Evolutionary conservation across 2,888 invertebrate genomes (phyloP).

Genomic region (Trachelus stipa): DNA sequence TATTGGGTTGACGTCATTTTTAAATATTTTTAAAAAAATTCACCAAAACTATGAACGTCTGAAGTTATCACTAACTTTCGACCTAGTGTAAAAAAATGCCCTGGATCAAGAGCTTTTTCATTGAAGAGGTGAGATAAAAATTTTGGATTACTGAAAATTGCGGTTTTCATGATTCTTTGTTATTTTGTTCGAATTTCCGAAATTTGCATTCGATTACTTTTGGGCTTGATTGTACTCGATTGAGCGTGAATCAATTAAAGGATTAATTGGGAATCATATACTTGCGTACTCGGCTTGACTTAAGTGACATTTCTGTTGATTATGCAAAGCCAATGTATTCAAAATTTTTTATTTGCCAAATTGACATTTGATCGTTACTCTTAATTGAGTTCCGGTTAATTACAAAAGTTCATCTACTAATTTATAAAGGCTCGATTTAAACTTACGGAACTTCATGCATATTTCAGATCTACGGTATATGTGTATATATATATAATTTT

Average conservation of each 20-base stretch:
- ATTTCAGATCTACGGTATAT: not conserved
- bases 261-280: not conserved
- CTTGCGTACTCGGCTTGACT: not conserved
- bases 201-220: not conserved
- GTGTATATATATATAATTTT: not conserved
- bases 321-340: not conserved
- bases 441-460: not conserved
- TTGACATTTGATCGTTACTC: not conserved
- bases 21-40: no score
- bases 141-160: no score
- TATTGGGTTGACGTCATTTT: no score
- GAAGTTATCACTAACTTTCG: no score
- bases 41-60: no score
- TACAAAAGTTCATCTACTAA: not conserved
- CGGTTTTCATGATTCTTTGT: no score
- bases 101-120: no score
- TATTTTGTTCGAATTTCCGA: not conserved
- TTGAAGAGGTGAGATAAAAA: no score
- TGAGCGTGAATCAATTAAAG: not conserved
- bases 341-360: not conserved
- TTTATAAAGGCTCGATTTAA: not conserved
- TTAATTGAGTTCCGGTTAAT: not conserved
- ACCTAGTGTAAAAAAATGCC: no score
- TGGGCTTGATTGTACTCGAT: not conserved
- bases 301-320: not conserved